A percentile compares a stretch with the other conserved stretches of the same genome.
Evolutionary conservation across 2,888 invertebrate genomes (phyloP).

Genomic region (Catonia carolina): DNA sequence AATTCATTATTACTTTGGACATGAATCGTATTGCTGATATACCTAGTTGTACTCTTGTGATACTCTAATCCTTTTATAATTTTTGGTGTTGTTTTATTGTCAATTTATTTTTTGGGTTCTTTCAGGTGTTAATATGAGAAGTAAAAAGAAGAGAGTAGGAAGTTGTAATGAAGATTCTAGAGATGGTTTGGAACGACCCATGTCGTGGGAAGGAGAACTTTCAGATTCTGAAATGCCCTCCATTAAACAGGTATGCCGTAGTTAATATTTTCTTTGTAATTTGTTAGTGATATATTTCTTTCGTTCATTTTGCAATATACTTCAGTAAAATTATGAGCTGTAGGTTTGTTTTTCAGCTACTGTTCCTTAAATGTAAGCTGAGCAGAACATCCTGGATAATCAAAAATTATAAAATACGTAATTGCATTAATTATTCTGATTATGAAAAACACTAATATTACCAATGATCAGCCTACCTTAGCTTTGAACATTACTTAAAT

Average conservation of each 20-base stretch:
- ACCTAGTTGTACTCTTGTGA: too few relatives aligned
- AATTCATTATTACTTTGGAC: too few relatives aligned
- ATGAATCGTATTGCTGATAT: too few relatives aligned
- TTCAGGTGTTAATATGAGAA: slow-evolving; percentile 55
- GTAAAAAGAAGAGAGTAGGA: slow-evolving; percentile 54
- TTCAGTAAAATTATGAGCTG: neutral
- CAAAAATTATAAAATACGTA: too few relatives aligned
- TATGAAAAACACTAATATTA: too few relatives aligned
- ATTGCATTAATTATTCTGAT: too few relatives aligned
- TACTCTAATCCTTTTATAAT: too few relatives aligned
- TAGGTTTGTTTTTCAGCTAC: neutral
- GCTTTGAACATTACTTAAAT: too few relatives aligned
- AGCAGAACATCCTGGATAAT: too few relatives aligned
- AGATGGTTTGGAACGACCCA: slow-evolving; percentile 53
- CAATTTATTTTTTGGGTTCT: slow-evolving; percentile 8
- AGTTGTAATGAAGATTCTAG: slow-evolving; percentile 39
- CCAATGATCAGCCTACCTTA: too few relatives aligned
- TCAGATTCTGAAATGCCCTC: slow-evolving; percentile 69
- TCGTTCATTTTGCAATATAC: neutral
- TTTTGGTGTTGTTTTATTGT: too few relatives aligned
- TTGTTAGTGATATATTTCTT: neutral
- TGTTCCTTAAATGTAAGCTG: neutral
- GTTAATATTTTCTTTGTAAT: slow-evolving; percentile 11
- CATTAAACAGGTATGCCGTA: slow-evolving; percentile 34
- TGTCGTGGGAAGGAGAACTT: slow-evolving; percentile 93